Base-by-base conservation (phyloP, 2,113 vertebrate species). In the Erinaceus europaeus region DNA sequence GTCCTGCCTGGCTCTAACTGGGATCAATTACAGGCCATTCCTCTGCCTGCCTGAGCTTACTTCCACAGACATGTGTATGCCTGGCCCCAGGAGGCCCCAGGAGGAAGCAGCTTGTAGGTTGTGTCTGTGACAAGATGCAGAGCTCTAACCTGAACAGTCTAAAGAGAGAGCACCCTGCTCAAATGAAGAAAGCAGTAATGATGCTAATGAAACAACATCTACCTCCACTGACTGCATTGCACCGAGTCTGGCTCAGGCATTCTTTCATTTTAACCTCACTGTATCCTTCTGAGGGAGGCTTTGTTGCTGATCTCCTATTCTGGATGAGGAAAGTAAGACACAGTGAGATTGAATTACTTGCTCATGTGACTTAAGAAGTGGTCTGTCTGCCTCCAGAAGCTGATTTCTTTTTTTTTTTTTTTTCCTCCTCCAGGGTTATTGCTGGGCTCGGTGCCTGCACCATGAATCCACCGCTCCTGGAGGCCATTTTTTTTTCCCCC, bases 81-180 rank as follows among this genome's bases (percentile, higher is more conserved):
- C 67, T 84, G 82, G 81, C 36, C 81, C 81, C 59, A 44, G 62
- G 83, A 87, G 50, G 18, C 68, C 91, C 64, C 5, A 64, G 0
- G 1, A 68, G 71, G 88, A 85, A 89, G 61, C 85, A 92, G 93
- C 61, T 76, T 79, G n/a, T n/a, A 34, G 83, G 79, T n/a, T 32
- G 94, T 94, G 94, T 93, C 86, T 75, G n/a, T 94, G 94, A 95
- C 89, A 90, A 90, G 90, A 91, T 27, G n/a, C 94, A 95, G 93
- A 85, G 55, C 83, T 71, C 48, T 13, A 32, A 40, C 29, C 52
- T 23, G 34, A 86, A 83, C 76, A 76, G 34, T 69, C 40, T 23
- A 20, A 44, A 61, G 23, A 71, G 32, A 44, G 18, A 76, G 80
- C 34, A 40, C 11, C 48, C 42, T 18, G 23, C 68, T 52, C 40